Percentiles rank a stretch among this genome's conserved stretches.
phyloP scores from a whole-genome alignment of 2,888 invertebrate species.

The Osedax frankpressi region DNA sequence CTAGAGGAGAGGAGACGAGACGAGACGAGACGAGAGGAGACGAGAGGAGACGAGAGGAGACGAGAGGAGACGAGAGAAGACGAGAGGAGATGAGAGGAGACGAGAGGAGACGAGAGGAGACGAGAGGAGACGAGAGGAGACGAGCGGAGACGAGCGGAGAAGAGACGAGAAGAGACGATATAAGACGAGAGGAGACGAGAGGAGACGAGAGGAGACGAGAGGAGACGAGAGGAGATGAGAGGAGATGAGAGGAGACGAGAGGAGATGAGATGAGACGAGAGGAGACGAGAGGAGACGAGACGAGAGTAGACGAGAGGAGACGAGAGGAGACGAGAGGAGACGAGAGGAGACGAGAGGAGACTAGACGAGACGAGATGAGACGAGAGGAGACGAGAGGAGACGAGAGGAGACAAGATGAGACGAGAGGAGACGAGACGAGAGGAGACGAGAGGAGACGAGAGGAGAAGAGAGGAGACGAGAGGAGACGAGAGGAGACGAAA shows the following conservation, averaged over 20 bases:
- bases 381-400: slow-evolving; percentile 4
- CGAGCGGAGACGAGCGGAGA: neutral
- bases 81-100: slow-evolving; percentile 2
- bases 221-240: slow-evolving; percentile 2
- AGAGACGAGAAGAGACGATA: neutral
- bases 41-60: neutral
- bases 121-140: slow-evolving; percentile 4
- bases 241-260: slow-evolving; percentile 2
- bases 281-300: slow-evolving; percentile 4
- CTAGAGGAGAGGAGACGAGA: slow-evolving; percentile 2
- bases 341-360: slow-evolving; percentile 4
- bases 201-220: slow-evolving; percentile 4
- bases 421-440: slow-evolving; percentile 4
- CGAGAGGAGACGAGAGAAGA: slow-evolving; percentile 2
- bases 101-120: slow-evolving; percentile 4
- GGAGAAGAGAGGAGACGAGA: slow-evolving; percentile 2
- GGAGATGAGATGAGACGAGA: slow-evolving; percentile 1
- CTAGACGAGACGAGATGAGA: slow-evolving; percentile 1
- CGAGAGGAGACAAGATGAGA: slow-evolving; percentile 1
- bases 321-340: slow-evolving; percentile 4
- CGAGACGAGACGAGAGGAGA: neutral
- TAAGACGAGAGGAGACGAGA: slow-evolving; percentile 1
- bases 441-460: slow-evolving; percentile 4
- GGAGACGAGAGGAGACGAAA: slow-evolving; percentile 2
- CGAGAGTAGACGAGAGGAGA: slow-evolving; percentile 2